Conservation (phyloP, 2,888 invertebrate genomes). For the Agrochola lota region DNA sequence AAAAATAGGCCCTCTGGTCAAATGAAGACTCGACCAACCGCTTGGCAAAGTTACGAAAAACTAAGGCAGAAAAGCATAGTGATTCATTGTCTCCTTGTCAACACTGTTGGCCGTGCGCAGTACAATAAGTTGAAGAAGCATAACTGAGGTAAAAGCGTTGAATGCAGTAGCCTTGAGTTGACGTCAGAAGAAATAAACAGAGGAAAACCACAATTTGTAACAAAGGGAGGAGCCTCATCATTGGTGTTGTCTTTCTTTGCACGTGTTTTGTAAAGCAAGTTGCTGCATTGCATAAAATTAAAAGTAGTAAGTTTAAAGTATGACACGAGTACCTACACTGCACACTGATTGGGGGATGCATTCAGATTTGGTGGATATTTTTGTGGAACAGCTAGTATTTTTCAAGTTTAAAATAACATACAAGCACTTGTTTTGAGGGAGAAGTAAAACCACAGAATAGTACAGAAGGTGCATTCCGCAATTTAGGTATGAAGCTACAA, state of each 20-base stretch:
- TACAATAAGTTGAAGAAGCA: slow-evolving; percentile 28
- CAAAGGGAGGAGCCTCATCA: not conserved
- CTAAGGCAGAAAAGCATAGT: not conserved
- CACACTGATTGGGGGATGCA: not conserved
- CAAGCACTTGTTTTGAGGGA: no score
- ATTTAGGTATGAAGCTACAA: no score
- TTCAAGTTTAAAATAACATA: no score
- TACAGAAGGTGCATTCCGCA: no score
- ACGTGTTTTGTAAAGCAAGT: not conserved
- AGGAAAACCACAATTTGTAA: slow-evolving; percentile 18
- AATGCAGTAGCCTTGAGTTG: slow-evolving; percentile 23
- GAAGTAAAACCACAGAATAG: no score
- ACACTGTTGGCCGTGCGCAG: not conserved
- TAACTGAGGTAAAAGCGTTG: slow-evolving; percentile 18
- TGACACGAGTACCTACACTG: not conserved
- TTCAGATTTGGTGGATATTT: no score
- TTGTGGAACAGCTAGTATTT: no score
- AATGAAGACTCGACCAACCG: no score
- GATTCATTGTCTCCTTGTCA: not conserved
- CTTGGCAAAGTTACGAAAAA: no score
- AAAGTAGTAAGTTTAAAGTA: not conserved
- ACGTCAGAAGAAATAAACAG: slow-evolving; percentile 17
- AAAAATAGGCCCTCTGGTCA: no score
- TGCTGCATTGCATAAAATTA: not conserved
- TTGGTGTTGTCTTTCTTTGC: not conserved